Conservation (phyloP, 1,140 invertebrate species). For the Octopus bimaculoides region DNA sequence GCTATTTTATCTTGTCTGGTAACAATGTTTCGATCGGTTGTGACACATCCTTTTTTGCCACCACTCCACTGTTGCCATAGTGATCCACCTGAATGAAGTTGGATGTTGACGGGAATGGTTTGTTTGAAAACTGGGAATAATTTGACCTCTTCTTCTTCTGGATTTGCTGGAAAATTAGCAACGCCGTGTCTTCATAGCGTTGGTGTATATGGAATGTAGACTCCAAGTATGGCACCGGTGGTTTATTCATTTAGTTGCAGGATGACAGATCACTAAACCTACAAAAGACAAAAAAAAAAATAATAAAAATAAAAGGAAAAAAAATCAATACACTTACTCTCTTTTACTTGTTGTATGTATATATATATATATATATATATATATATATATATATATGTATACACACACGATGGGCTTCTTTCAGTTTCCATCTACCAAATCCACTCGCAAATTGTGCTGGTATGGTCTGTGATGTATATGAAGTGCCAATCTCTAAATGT, state of each 20-base stretch:
- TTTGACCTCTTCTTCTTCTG: constrained; percentile 27
- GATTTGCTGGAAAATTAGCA: constrained; percentile 50
- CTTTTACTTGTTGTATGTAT: too few relatives aligned
- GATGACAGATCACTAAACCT: neutral
- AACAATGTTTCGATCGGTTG: neutral
- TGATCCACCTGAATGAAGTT: constrained; percentile 28
- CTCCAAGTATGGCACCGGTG: constrained; percentile 33
- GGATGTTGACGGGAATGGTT: constrained; percentile 5
- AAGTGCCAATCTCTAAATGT: too few relatives aligned
- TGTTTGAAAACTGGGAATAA: neutral
- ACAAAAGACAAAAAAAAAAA: neutral
- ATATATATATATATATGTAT: too few relatives aligned
- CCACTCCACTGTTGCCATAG: constrained; percentile 35
- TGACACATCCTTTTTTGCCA: constrained; percentile 24
- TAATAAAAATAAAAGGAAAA: neutral
- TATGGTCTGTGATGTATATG: too few relatives aligned
- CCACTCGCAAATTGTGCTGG: too few relatives aligned
- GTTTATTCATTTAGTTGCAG: constrained; percentile 43
- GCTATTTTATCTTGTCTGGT: too few relatives aligned
- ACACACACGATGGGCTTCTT: too few relatives aligned
- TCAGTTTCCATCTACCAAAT: too few relatives aligned
- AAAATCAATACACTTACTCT: neutral
- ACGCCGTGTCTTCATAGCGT: constrained; percentile 56
- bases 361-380: too few relatives aligned
- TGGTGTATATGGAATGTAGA: constrained; percentile 50